Percentiles rank a stretch among this genome's conserved stretches.
These are phyloP conservation scores for Kradibia gibbosae DNA, from an alignment of 1,140 invertebrate species.

Conservation along the genomic window DNA sequence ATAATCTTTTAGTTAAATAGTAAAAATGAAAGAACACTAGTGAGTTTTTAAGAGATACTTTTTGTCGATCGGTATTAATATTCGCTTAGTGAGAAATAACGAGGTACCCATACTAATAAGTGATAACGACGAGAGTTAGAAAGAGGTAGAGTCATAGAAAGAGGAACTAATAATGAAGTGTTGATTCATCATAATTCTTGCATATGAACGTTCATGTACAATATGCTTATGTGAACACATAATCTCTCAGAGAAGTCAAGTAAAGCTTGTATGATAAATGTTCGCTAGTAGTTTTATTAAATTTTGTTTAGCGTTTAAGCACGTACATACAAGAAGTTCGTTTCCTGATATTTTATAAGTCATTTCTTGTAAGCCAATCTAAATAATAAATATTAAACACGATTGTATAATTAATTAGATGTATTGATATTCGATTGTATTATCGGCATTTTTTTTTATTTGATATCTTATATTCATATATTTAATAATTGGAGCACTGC, in stretches of 20 bases:
- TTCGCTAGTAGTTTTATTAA: background rate
- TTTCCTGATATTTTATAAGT: too few species aligned
- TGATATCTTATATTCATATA: too few species aligned
- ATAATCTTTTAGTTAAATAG: background rate
- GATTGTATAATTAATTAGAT: too few species aligned
- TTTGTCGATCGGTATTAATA: slow-evolving; percentile 18
- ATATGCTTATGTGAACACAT: background rate
- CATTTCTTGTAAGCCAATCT: too few species aligned
- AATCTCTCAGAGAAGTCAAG: background rate
- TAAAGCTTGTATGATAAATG: background rate
- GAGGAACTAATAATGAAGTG: background rate
- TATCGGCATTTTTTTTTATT: too few species aligned
- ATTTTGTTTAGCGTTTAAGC: background rate
- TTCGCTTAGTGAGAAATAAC: slow-evolving; percentile 7
- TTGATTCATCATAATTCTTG: background rate
- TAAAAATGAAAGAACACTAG: background rate
- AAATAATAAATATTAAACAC: too few species aligned
- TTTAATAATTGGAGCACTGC: too few species aligned
- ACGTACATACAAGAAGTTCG: background rate
- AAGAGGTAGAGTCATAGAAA: background rate
- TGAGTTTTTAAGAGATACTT: background rate
- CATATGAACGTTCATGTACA: background rate
- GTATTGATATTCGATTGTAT: too few species aligned
- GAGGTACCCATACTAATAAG: background rate
- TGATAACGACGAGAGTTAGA: background rate